Conservation (phyloP, 2,113 vertebrate species). For the Maccullochella peelii region DNA sequence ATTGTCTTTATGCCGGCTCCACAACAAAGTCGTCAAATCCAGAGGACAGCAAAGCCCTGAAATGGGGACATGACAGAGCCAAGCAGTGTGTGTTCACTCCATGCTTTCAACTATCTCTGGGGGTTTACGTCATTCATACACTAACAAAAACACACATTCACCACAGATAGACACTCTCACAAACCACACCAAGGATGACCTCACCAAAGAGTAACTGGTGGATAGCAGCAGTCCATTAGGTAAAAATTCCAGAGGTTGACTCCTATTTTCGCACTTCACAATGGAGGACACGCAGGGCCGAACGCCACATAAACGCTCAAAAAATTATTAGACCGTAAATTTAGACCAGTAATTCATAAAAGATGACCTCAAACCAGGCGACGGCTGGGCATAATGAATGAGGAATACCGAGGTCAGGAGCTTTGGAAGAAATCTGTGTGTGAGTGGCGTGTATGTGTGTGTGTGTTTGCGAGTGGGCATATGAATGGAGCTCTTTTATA, state of each 20-base stretch:
- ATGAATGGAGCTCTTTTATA: slow-evolving; percentile 50
- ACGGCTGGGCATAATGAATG: slow-evolving; percentile 58
- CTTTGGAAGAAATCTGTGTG: slow-evolving; percentile 20
- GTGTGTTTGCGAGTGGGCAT: slow-evolving; percentile 36
- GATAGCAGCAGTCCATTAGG: slow-evolving; percentile 50
- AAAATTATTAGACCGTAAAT: slow-evolving; percentile 68
- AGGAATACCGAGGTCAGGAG: slow-evolving; percentile 43
- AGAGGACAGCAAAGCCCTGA: not conserved
- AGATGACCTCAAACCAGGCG: slow-evolving; percentile 71
- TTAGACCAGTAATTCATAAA: slow-evolving; percentile 71
- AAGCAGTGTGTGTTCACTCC: not conserved
- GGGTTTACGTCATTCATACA: slow-evolving; percentile 5
- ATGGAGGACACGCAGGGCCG: slow-evolving; percentile 54
- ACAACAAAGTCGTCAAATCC: not conserved
- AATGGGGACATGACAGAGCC: not conserved
- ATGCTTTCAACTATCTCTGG: slow-evolving; percentile 17
- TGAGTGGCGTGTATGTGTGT: not conserved
- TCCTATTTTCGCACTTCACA: slow-evolving; percentile 48
- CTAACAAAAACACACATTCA: not conserved
- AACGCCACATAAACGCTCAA: slow-evolving; percentile 46
- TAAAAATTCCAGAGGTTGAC: slow-evolving; percentile 52
- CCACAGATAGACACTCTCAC: slow-evolving; percentile 2
- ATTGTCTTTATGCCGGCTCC: not conserved
- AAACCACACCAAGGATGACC: slow-evolving; percentile 43
- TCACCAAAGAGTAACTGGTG: slow-evolving; percentile 30